phyloP scores from a whole-genome alignment of 2,797 vertebrate genomes.

The Pteropus rufus region DNA sequence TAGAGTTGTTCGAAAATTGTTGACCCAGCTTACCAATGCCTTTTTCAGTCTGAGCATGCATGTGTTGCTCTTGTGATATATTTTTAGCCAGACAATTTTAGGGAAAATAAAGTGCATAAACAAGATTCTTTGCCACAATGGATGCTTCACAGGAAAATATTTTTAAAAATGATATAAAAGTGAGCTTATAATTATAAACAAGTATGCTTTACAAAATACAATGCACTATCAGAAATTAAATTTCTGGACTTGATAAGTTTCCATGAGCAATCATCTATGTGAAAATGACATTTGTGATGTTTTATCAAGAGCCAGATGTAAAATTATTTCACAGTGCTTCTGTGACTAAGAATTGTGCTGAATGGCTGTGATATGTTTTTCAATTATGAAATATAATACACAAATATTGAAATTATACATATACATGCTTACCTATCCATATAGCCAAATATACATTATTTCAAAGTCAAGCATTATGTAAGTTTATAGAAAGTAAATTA shows the following conservation, averaged over 20 bases:
- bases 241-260: not conserved
- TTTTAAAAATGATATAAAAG: not conserved
- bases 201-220: not conserved
- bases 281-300: not conserved
- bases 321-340: not conserved
- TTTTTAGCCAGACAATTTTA: not conserved
- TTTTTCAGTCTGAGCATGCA: not conserved
- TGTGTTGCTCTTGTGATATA: not conserved
- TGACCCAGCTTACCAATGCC: not conserved
- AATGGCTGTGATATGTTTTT: constrained; percentile 3
- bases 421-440: not conserved
- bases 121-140: not conserved
- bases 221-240: not conserved
- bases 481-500: not conserved
- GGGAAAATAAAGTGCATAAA: not conserved
- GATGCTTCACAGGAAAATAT: constrained; percentile 8
- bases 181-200: not conserved
- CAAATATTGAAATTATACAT: not conserved
- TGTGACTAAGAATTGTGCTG: not conserved
- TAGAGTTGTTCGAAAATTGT: not conserved
- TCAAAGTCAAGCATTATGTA: not conserved
- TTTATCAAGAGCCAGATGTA: not conserved
- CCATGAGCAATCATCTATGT: not conserved
- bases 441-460: not conserved
- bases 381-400: not conserved